These are phyloP conservation scores for Acleris holmiana DNA, from an alignment of 2,888 invertebrate species.

Conservation along the genomic window DNA sequence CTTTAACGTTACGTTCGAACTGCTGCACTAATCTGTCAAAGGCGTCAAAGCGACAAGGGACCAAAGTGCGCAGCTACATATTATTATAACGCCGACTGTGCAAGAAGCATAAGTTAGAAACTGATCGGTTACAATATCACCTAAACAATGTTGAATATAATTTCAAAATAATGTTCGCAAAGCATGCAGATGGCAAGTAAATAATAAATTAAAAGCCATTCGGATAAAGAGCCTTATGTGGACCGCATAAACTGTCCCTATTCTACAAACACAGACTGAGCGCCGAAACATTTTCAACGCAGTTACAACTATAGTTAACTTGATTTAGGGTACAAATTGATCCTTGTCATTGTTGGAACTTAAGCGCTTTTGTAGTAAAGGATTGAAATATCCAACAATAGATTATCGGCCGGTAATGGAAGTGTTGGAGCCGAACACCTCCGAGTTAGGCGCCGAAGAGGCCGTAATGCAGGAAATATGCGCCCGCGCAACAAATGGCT, in stretches of 20 bases:
- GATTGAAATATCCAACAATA: constrained; percentile 31
- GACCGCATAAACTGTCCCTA: background rate
- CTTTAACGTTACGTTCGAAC: too few relatives aligned
- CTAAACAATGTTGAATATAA: background rate
- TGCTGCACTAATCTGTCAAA: too few relatives aligned
- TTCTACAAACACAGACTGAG: too few relatives aligned
- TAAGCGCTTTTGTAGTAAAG: too few relatives aligned
- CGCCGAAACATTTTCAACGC: too few relatives aligned
- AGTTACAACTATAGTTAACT: too few relatives aligned
- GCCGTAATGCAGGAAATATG: constrained; percentile 11
- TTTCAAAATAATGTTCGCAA: background rate
- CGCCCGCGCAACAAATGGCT: constrained; percentile 15
- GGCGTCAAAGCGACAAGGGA: too few relatives aligned
- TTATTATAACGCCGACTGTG: too few relatives aligned
- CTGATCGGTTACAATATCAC: background rate
- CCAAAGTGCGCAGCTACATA: too few relatives aligned
- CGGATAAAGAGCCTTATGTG: constrained; percentile 14
- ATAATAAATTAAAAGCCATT: constrained; percentile 29
- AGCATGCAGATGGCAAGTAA: constrained; percentile 9
- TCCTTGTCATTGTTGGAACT: too few relatives aligned
- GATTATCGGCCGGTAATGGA: constrained; percentile 27
- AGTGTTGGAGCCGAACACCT: constrained; percentile 18
- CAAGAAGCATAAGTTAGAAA: too few relatives aligned
- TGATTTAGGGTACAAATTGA: too few relatives aligned
- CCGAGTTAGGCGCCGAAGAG: constrained; percentile 32